Conservation (phyloP, 2,888 invertebrate genomes). For the Agonopterix arenella region DNA sequence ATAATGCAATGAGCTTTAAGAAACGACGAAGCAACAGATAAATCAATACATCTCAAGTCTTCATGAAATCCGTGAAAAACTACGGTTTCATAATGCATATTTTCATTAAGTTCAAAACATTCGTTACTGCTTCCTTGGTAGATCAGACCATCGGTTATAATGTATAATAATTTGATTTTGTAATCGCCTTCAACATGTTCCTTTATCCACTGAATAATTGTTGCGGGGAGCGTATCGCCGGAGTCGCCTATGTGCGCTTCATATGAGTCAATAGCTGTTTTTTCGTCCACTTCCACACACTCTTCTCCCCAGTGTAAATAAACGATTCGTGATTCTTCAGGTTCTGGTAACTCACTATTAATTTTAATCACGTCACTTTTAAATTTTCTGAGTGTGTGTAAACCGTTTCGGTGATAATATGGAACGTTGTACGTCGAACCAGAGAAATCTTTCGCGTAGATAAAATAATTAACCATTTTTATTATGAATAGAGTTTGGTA, state of each 20-base stretch:
- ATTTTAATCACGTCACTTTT: constrained; percentile 20
- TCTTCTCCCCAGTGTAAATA: constrained; percentile 28
- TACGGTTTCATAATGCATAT: constrained; percentile 27
- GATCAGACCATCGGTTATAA: constrained; percentile 31
- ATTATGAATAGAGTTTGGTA: background rate
- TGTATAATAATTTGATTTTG: constrained; percentile 26
- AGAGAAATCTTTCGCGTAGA: constrained; percentile 28
- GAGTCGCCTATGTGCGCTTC: background rate
- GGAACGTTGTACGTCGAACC: constrained; percentile 13
- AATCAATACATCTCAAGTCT: constrained; percentile 10
- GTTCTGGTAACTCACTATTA: constrained; percentile 11
- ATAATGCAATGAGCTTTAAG: constrained; percentile 24
- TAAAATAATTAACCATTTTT: constrained; percentile 17
- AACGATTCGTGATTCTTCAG: constrained; percentile 18
- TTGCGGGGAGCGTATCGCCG: constrained; percentile 12
- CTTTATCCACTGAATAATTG: constrained; percentile 8
- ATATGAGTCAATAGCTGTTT: constrained; percentile 10
- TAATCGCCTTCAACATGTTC: constrained; percentile 9
- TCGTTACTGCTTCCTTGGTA: rapidly evolving
- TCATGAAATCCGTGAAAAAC: constrained; percentile 25
- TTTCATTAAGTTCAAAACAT: constrained; percentile 20
- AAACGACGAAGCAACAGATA: constrained; percentile 26
- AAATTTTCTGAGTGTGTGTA: constrained; percentile 21
- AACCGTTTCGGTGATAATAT: constrained; percentile 21
- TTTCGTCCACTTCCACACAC: constrained; percentile 24